These are phyloP conservation scores for Hesperia comma DNA, from an alignment of 2,888 invertebrate genomes.

Conservation along the genomic window DNA sequence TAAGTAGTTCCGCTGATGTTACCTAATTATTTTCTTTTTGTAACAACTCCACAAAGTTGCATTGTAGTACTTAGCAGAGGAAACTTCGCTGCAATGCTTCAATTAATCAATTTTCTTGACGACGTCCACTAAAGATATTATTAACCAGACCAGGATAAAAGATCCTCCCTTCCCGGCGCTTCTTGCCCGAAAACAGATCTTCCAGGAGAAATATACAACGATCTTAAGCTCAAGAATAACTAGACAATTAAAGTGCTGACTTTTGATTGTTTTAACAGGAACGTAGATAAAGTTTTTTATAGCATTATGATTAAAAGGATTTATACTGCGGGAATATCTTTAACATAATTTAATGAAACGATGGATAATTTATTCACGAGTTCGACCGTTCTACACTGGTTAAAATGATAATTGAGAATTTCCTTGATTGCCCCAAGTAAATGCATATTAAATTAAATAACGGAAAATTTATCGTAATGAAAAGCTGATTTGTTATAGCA, in stretches of 20 bases:
- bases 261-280: conserved; percentile 57
- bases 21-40: conserved; percentile 2
- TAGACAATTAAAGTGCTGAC: conserved; percentile 53
- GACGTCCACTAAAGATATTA: conserved; percentile 46
- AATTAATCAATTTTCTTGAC: conserved; percentile 66
- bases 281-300: conserved; percentile 45
- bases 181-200: conserved; percentile 31
- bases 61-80: conserved; percentile 41
- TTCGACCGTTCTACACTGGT: conserved; percentile 3
- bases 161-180: conserved; percentile 24
- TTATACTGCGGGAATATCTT: conserved; percentile 23
- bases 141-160: conserved; percentile 24
- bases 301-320: conserved; percentile 33
- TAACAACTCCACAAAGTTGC: conserved; percentile 42
- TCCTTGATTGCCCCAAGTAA: neutral
- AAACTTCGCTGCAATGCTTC: conserved; percentile 54
- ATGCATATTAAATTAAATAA: conserved; percentile 1
- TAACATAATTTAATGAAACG: conserved; percentile 28
- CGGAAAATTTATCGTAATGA: no score
- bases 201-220: conserved; percentile 39
- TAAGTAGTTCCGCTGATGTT: neutral
- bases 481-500: no score
- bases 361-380: conserved; percentile 30
- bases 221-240: conserved; percentile 44
- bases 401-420: conserved; percentile 12